Evolutionary conservation across 2,797 vertebrate species (phyloP).

Genomic region (Ispidina lecontei): DNA sequence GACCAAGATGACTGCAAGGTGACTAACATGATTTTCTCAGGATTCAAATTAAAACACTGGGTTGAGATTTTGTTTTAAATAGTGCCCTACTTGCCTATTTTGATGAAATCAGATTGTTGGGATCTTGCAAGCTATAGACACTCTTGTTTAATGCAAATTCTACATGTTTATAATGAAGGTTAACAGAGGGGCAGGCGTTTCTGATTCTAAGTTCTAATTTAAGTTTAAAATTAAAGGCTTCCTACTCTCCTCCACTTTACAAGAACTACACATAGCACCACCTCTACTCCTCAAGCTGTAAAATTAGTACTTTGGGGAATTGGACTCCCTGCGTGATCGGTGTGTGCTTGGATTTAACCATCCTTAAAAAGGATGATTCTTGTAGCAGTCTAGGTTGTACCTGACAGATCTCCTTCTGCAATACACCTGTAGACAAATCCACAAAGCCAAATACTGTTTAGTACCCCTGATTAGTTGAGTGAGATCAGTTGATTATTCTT

Average conservation of each 20-base stretch:
- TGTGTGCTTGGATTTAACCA: conserved; percentile 33
- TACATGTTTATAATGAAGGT: conserved; percentile 25
- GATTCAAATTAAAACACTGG: conserved; percentile 39
- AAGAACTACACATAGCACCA: background rate
- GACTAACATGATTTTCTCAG: conserved; percentile 3
- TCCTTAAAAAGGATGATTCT: conserved; percentile 24
- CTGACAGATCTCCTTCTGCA: background rate
- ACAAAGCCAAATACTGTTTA: background rate
- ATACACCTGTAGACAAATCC: background rate
- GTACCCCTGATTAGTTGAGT: background rate
- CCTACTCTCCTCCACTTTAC: background rate
- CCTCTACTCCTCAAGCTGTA: conserved; percentile 29
- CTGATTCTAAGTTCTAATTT: conserved; percentile 28
- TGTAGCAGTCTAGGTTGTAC: conserved; percentile 14
- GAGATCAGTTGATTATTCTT: background rate
- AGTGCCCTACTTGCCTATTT: conserved; percentile 23
- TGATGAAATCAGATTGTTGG: conserved; percentile 6
- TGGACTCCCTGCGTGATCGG: conserved; percentile 29
- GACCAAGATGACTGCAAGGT: conserved; percentile 20
- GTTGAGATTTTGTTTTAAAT: conserved; percentile 43
- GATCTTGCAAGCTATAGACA: background rate
- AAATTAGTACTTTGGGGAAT: conserved; percentile 55
- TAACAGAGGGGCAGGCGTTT: background rate
- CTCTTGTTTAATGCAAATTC: conserved; percentile 14
- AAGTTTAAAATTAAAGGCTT: conserved; percentile 48